Evolutionary conservation across 2,113 vertebrate species (phyloP), one percentile per base, ranked within the genome.

Genomic region (Heteronetta atricapilla): DNA sequence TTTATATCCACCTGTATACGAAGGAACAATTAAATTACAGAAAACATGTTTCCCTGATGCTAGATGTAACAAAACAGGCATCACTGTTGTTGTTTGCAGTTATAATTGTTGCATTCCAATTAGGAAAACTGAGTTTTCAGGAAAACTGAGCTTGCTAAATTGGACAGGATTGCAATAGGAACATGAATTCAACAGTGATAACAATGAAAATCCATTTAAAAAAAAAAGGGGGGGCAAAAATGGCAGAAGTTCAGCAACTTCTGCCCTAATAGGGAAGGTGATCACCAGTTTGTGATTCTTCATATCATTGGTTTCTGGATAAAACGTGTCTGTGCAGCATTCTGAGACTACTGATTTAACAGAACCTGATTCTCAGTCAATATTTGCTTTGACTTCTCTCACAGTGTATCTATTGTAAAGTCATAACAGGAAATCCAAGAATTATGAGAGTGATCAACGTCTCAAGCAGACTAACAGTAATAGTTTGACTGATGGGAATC

Each of bases 381-480:
- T 56, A 36, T 23, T 83, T 93, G 42, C 48, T 88, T 86, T 94
- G 86, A 56, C 46, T 89, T 73, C 77, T 93, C 81, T 91, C 75
- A 74, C 4, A 44, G 20, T 34, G 69, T 87, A 19, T 56, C 50
- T 67, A 4, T 67, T 90, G 31, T 89, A 58, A 85, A 70, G 74
- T 56, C 64, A 81, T 33, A 91, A n/a, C 33, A 90, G 33, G 84
- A 82, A 89, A 23, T 67, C 7, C 6, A 53, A 29, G 88, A 58
- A 29, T 66, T 68, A 52, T 8, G 67, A 64, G 62, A 75, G 78
- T 23, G 53, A 75, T 46, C 17, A 34, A 2, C 22, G 15, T 84
- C 53, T 87, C 90, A 60, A 91, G 52, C 36, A 55, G 67, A 55
- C 10, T 83, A 80, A 60, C 64, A 55, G 80, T 14, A 77, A 29